Conservation (phyloP, 2,113 vertebrate genomes). For the Odontophorus gujanensis region DNA sequence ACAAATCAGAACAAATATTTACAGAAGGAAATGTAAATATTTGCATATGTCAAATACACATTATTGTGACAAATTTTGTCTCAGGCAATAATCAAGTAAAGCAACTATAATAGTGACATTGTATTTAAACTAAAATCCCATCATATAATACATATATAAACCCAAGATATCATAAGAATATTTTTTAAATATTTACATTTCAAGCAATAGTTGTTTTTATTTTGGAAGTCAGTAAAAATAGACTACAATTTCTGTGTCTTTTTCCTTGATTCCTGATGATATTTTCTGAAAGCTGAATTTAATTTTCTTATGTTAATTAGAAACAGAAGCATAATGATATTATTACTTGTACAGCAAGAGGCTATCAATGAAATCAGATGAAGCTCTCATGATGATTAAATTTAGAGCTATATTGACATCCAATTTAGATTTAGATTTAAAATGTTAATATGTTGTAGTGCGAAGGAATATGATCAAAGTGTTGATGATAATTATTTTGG, state of each 20-base stretch:
- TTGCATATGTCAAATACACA: neutral
- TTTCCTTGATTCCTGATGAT: neutral
- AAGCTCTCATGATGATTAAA: constrained; percentile 35
- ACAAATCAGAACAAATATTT: neutral
- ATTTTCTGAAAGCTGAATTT: constrained; percentile 35
- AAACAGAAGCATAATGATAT: neutral
- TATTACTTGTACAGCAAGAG: constrained; percentile 22
- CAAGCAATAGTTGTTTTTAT: neutral
- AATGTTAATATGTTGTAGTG: neutral
- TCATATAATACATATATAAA: neutral
- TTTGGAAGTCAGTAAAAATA: neutral
- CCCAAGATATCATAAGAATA: neutral
- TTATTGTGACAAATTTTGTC: neutral
- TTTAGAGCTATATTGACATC: constrained; percentile 20
- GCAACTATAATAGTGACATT: neutral
- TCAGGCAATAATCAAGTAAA: neutral
- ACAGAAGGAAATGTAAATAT: neutral
- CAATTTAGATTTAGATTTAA: constrained; percentile 57
- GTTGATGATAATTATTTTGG: constrained; percentile 7
- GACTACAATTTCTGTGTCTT: neutral
- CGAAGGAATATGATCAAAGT: neutral
- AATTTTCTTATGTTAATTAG: constrained; percentile 42
- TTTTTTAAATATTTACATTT: neutral
- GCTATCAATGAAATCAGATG: constrained; percentile 11
- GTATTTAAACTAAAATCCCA: neutral